Conservation (phyloP, 2,797 vertebrate genomes). For the Selene dorsalis region DNA sequence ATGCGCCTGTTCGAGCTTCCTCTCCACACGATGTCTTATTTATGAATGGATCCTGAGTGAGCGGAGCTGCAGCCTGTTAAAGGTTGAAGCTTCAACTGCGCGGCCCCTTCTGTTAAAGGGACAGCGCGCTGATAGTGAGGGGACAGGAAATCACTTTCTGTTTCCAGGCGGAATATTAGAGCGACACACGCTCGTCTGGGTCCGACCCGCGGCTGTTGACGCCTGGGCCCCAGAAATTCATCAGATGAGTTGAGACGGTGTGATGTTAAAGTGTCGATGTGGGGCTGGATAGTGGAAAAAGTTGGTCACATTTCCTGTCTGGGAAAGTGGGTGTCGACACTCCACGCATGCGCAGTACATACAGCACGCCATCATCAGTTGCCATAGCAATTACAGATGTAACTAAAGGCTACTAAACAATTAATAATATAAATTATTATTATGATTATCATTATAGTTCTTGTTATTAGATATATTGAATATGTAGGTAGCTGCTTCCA, state of each 20-base stretch:
- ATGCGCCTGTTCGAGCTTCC: constrained; percentile 55
- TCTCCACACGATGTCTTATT: constrained; percentile 81
- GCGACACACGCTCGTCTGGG: not conserved
- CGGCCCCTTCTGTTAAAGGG: constrained; percentile 84
- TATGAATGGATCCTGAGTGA: constrained; percentile 88
- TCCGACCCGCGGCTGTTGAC: not conserved
- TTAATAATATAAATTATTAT: no score
- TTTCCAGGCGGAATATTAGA: not conserved
- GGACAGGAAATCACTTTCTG: not conserved
- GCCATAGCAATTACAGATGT: constrained; percentile 44
- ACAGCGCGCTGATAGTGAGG: constrained; percentile 51
- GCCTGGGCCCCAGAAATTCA: fast-evolving
- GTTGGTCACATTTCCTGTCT: constrained; percentile 74
- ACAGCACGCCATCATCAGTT: constrained; percentile 55
- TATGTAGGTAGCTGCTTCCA: no score
- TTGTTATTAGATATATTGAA: no score
- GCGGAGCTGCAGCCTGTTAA: constrained; percentile 71
- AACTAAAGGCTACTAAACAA: no score
- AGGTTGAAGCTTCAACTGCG: constrained; percentile 33
- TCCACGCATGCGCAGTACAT: constrained; percentile 61
- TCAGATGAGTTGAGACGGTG: not conserved
- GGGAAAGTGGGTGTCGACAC: constrained; percentile 42
- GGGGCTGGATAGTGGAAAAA: constrained; percentile 64
- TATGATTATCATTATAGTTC: no score
- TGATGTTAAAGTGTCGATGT: not conserved